Evolutionary conservation across 2,797 vertebrate species (phyloP).

Genomic region (Sebastolobus altivelis): DNA sequence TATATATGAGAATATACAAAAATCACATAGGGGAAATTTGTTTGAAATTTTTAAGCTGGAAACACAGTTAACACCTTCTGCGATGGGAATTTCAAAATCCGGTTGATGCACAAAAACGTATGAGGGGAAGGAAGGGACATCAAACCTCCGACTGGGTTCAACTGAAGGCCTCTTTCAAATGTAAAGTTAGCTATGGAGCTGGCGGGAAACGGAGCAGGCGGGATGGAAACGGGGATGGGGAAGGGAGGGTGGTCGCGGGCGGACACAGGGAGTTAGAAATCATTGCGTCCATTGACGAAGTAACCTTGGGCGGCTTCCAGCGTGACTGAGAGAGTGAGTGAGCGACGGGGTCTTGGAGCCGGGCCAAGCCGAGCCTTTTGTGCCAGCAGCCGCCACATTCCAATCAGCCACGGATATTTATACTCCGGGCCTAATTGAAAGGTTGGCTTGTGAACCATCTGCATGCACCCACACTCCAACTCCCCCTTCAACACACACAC

Average conservation of each 20-base stretch:
- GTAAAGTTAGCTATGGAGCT: constrained; percentile 55
- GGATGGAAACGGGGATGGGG: constrained; percentile 47
- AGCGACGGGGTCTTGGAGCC: constrained; percentile 81
- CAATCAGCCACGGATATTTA: constrained; percentile 84
- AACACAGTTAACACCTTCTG: constrained; percentile 53
- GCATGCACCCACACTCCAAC: constrained; percentile 72
- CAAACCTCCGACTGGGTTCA: constrained; percentile 59
- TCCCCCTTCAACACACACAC: constrained; percentile 52
- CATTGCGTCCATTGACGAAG: constrained; percentile 78
- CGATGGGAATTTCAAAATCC: constrained; percentile 60
- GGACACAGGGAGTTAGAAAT: constrained; percentile 78
- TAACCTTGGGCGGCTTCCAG: constrained; percentile 85
- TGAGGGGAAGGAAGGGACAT: constrained; percentile 45
- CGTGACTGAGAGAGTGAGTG: constrained; percentile 70
- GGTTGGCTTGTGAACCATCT: constrained; percentile 83
- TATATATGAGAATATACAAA: constrained; percentile 44
- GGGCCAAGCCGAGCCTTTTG: constrained; percentile 80
- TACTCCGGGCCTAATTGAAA: constrained; percentile 84
- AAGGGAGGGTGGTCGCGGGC: constrained; percentile 59
- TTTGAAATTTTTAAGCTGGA: constrained; percentile 52
- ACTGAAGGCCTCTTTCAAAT: constrained; percentile 67
- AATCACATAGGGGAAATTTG: constrained; percentile 56
- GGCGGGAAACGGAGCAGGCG: constrained; percentile 43
- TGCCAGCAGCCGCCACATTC: constrained; percentile 83
- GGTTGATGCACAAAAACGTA: constrained; percentile 58